Conservation (phyloP, 2,797 vertebrate species). For the Acanthopagrus latus region DNA sequence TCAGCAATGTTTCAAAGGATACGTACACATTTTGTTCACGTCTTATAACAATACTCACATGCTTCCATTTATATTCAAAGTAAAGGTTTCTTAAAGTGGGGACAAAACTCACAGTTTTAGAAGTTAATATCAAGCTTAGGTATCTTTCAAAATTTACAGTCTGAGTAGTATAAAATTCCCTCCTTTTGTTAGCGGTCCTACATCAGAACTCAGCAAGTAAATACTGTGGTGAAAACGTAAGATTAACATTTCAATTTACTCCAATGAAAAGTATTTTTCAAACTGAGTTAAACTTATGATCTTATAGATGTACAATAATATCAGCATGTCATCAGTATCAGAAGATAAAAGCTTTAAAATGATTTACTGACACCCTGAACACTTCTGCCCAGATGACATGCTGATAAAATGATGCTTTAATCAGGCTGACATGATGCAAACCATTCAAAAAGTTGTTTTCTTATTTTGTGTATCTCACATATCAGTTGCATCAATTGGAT, state of each 20-base stretch:
- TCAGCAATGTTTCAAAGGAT: constrained; percentile 4
- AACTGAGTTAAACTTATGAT: no score
- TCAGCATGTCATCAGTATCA: no score
- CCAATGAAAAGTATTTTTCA: no score
- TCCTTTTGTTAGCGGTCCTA: background rate
- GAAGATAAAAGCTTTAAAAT: no score
- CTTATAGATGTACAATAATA: no score
- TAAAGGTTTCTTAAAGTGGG: background rate
- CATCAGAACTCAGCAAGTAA: background rate
- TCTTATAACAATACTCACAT: background rate
- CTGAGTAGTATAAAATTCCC: background rate
- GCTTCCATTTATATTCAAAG: background rate
- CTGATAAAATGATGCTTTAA: no score
- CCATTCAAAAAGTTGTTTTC: no score
- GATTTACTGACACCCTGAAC: no score
- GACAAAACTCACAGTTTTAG: background rate
- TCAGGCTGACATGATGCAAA: no score
- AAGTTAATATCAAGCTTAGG: background rate
- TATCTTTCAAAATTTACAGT: background rate
- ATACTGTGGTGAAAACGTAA: background rate
- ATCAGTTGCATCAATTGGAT: no score
- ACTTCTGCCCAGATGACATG: no score
- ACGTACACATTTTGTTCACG: background rate
- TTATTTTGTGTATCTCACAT: no score
- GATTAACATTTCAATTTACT: background rate